phyloP scores from a whole-genome alignment of 2,113 vertebrate genomes.

The Burhinus oedicnemus region DNA sequence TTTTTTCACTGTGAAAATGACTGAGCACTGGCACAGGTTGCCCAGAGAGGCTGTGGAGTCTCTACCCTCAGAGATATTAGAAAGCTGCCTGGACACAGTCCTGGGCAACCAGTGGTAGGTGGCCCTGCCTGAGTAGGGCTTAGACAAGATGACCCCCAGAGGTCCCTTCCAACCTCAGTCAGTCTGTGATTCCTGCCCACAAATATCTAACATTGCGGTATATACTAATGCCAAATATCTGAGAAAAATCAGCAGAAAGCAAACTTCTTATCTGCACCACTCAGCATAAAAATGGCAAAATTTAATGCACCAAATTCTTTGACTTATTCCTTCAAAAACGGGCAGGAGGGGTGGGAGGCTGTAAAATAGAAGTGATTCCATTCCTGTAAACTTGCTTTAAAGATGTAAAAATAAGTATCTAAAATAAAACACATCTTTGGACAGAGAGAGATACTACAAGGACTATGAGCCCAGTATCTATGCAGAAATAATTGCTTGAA shows the following conservation, averaged over 20 bases:
- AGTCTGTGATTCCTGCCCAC: not conserved
- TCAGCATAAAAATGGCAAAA: not conserved
- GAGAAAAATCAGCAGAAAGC: not conserved
- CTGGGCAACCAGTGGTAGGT: not conserved
- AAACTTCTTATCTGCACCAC: not conserved
- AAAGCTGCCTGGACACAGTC: not conserved
- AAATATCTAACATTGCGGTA: not conserved
- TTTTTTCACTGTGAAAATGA: not conserved
- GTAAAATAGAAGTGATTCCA: not conserved
- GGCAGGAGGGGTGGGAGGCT: fast-evolving
- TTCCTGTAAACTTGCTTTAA: not conserved
- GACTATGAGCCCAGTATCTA: not conserved
- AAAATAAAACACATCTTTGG: not conserved
- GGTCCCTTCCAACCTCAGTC: not conserved
- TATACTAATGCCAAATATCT: fast-evolving
- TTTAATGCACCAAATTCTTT: not conserved
- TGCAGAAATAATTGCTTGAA: not conserved
- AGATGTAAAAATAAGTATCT: not conserved
- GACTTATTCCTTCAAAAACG: not conserved
- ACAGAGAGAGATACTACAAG: not conserved
- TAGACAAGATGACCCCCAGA: not conserved
- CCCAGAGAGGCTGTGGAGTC: not conserved
- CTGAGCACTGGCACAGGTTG: not conserved
- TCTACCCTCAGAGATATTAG: not conserved
- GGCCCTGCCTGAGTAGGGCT: not conserved